Evolutionary conservation across 2,113 vertebrate species (phyloP).

Genomic region (Caranx melampygus): DNA sequence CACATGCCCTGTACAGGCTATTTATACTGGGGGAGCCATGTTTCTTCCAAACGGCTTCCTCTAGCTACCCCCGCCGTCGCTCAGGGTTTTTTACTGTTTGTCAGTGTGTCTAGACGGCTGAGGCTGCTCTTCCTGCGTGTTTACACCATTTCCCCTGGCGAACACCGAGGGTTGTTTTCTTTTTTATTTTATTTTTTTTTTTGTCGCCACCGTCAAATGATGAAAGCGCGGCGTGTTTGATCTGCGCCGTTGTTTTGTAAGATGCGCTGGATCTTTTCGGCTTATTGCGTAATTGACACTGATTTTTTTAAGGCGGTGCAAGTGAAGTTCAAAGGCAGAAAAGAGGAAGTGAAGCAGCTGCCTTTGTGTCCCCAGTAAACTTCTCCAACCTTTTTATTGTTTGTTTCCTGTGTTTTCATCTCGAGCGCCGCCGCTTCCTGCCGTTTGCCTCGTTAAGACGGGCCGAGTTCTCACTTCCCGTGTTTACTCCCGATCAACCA

Average conservation of each 20-base stretch:
- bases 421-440: neutral
- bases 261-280: slow-evolving; percentile 12
- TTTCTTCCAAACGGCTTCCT: slow-evolving; percentile 73
- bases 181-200: neutral
- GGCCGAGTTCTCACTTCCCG: slow-evolving; percentile 5
- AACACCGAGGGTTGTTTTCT: neutral
- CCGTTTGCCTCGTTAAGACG: neutral
- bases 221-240: slow-evolving; percentile 40
- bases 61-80: slow-evolving; percentile 37
- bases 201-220: slow-evolving; percentile 24
- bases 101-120: slow-evolving; percentile 63
- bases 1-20: slow-evolving; percentile 75
- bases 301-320: neutral
- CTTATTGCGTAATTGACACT: slow-evolving; percentile 25
- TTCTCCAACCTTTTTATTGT: neutral
- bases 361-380: neutral
- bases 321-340: slow-evolving; percentile 19
- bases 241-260: slow-evolving; percentile 37
- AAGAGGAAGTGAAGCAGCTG: neutral
- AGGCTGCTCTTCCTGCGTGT: slow-evolving; percentile 54
- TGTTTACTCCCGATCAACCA: slow-evolving; percentile 30
- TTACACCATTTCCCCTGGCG: slow-evolving; percentile 44
- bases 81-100: slow-evolving; percentile 63
- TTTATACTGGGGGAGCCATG: slow-evolving; percentile 72
- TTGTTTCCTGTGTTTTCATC: slow-evolving; percentile 5